Evolutionary conservation across 2,797 vertebrate species (phyloP), one percentile per base, ranked within the genome.

Genomic region (Diglossa cyanea): DNA sequence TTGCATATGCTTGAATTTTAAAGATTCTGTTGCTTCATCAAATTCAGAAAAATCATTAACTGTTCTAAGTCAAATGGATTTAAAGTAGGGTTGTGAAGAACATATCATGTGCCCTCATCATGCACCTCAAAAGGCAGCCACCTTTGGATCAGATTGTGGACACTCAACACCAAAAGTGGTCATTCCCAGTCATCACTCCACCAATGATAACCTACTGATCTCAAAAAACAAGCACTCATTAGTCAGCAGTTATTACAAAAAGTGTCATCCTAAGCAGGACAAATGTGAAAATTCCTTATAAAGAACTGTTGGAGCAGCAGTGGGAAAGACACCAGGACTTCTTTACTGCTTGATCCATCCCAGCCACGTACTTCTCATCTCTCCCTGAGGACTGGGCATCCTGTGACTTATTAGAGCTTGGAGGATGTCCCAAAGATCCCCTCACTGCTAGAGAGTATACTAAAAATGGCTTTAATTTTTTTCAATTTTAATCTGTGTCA

Each of bases 101-200:
- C 19, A 24, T 3, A 1, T 15, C 0, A 0, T 11, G 10, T 25
- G 33, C 10, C 31, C 17, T 40, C n/a, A 61, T 51, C 33, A 33
- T 1, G 4, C 6, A 24, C 20, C 12, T 68, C 66, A 81, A 40
- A 44, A 80, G 39, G 33, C 39, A 25, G 25, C 33, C 30, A 42
- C 17, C 21, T 74, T 18, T 1, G 6, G 35, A 44, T 33, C 15
- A 51, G 65, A 28, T 0, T 42, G 14, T 14, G 30, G 24, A 77
- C 57, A 47, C 37, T 45, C 72, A 48, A 25, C 6, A 40, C 8
- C 31, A 30, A 68, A 88, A 68, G 35, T 40, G 11, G 20, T 16
- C 44, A 61, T 1, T 9, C 20, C 2, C 7, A 47, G 39, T 33
- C 44, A 62, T 16, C 28, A 62, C 19, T 17, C 44, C 37, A 62